Conservation (phyloP, 2,113 vertebrate genomes). For the Eulemur macaco region DNA sequence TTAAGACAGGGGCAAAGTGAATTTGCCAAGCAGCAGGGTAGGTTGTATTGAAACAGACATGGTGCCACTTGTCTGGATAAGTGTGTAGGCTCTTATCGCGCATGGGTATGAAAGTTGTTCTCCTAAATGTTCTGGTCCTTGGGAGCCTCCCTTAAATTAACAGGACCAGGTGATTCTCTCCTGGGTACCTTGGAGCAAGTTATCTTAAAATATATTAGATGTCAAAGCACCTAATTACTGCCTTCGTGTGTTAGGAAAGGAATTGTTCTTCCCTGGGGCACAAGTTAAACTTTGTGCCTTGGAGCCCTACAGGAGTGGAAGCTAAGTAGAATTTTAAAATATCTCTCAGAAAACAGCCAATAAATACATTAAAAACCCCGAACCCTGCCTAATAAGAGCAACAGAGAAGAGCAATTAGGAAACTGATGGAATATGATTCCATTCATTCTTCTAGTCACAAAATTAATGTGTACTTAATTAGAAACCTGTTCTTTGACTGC, state of each 20-base stretch:
- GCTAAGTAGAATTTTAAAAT: not conserved
- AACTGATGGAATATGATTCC: not conserved
- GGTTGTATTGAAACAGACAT: rapidly evolving
- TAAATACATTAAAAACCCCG: not conserved
- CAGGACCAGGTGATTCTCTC: not conserved
- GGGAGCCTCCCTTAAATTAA: not conserved
- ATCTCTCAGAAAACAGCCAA: not conserved
- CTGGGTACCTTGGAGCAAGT: not conserved
- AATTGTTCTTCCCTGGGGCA: not conserved
- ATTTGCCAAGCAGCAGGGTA: not conserved
- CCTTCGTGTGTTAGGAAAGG: not conserved
- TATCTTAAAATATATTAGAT: not conserved
- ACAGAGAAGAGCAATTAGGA: not conserved
- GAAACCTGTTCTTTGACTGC: not conserved
- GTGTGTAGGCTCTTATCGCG: not conserved
- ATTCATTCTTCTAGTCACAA: not conserved
- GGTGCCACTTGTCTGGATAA: rapidly evolving
- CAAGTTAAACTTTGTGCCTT: not conserved
- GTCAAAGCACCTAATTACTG: not conserved
- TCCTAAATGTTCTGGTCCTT: not conserved
- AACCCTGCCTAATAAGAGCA: not conserved
- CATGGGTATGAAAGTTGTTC: not conserved
- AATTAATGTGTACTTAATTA: not conserved
- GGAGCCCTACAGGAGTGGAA: not conserved
- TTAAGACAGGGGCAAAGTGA: not conserved